A percentile compares a stretch with the other conserved stretches of the same genome.
Evolutionary conservation across 1,140 invertebrate species (phyloP).

Genomic region (Sogatella furcifera): DNA sequence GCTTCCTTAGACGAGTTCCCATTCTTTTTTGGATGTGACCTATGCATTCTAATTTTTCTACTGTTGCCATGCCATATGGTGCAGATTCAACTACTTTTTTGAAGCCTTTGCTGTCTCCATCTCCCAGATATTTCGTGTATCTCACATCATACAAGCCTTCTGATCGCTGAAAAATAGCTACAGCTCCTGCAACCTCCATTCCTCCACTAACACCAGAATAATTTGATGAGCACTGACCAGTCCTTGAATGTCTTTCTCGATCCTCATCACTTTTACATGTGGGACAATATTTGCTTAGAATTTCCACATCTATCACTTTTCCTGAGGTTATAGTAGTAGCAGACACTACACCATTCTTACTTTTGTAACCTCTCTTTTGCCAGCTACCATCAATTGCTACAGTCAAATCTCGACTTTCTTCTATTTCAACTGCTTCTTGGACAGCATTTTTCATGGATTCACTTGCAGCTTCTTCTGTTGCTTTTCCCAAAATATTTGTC

Average conservation of each 20-base stretch:
- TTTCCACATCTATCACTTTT: conserved; percentile 13
- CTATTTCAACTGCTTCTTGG: conserved; percentile 7
- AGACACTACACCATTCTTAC: conserved; percentile 15
- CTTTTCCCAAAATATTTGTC: background rate
- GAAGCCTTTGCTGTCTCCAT: conserved; percentile 17
- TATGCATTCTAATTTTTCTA: conserved; percentile 17
- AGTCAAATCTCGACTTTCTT: conserved; percentile 7
- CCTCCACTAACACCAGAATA: conserved; percentile 19
- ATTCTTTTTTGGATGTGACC: conserved; percentile 16
- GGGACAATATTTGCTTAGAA: conserved; percentile 15
- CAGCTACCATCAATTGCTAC: conserved; percentile 16
- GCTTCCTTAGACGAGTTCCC: background rate
- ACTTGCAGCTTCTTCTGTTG: background rate
- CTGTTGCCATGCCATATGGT: conserved; percentile 11
- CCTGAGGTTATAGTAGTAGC: conserved; percentile 12
- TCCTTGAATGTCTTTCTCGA: background rate
- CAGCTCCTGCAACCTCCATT: conserved; percentile 18
- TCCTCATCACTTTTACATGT: background rate
- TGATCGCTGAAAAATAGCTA: background rate
- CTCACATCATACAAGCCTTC: conserved; percentile 8
- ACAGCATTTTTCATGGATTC: conserved; percentile 9
- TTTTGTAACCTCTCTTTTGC: conserved; percentile 15
- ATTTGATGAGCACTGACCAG: conserved; percentile 17
- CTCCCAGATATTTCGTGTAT: conserved; percentile 18
- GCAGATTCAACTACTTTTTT: background rate